Conservation (phyloP, 2,888 invertebrate species). For the Melipona bicolor region DNA sequence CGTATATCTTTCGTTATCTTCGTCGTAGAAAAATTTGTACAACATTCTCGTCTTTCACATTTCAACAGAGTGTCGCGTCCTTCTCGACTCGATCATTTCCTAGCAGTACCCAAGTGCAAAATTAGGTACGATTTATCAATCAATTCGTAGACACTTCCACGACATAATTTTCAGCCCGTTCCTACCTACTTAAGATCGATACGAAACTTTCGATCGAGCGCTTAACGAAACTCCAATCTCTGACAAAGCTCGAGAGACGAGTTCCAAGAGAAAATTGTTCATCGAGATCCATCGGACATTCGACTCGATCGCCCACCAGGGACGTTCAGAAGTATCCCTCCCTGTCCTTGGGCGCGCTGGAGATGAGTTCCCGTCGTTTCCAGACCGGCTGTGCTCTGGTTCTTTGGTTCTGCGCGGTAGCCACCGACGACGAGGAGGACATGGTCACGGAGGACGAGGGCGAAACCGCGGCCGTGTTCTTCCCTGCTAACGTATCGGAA, state of each 20-base stretch:
- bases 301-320: conserved; percentile 43
- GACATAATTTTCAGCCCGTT: neutral
- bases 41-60: neutral
- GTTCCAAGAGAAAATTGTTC: neutral
- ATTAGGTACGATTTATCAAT: neutral
- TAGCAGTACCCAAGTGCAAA: neutral
- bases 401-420: conserved; percentile 68
- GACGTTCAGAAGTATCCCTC: conserved; percentile 75
- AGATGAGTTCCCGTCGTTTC: conserved; percentile 92
- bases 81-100: neutral
- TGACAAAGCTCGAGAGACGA: neutral
- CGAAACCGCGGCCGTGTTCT: conserved; percentile 68
- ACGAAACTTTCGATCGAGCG: neutral
- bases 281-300: conserved; percentile 28
- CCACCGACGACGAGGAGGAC: conserved; percentile 65
- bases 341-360: conserved; percentile 88
- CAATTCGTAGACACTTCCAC: neutral
- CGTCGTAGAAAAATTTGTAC: neutral
- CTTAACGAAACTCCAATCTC: neutral
- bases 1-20: neutral
- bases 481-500: conserved; percentile 84
- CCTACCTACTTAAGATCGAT: neutral
- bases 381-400: conserved; percentile 86
- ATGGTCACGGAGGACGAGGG: conserved; percentile 73
- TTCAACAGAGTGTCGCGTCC: too few relatives aligned